A percentile compares a stretch with the other conserved stretches of the same genome.
phyloP scores from a whole-genome alignment of 2,797 vertebrate species.

The Miopithecus talapoin region DNA sequence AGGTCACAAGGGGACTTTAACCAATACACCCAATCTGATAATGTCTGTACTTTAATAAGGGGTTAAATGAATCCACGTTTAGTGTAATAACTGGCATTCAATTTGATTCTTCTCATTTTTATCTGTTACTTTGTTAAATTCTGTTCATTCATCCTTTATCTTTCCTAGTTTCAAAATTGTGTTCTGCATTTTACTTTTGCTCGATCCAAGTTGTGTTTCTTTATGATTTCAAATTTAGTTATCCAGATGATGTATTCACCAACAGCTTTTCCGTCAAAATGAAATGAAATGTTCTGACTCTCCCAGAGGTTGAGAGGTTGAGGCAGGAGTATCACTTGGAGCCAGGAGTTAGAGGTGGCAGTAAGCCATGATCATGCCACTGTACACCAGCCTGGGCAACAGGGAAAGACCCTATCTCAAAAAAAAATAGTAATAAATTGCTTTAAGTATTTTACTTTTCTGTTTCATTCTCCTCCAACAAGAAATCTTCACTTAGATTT shows the following conservation, averaged over 20 bases:
- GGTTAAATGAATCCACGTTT: background rate
- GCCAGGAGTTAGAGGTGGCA: background rate
- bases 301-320: background rate
- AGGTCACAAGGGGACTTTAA: background rate
- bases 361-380: background rate
- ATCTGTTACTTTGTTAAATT: background rate
- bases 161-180: background rate
- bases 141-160: background rate
- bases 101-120: background rate
- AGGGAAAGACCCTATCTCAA: background rate
- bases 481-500: background rate
- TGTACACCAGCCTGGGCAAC: background rate
- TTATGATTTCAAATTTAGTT: background rate
- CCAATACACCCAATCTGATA: background rate
- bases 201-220: background rate
- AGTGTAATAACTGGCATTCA: background rate
- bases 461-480: background rate
- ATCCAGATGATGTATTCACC: background rate
- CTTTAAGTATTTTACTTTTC: background rate
- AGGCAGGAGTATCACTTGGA: background rate
- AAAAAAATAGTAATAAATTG: no score
- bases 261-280: background rate
- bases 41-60: background rate
- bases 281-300: background rate
- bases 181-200: background rate